Base-by-base conservation (phyloP, 2,113 vertebrate species). In the Barnardius zonarius region DNA sequence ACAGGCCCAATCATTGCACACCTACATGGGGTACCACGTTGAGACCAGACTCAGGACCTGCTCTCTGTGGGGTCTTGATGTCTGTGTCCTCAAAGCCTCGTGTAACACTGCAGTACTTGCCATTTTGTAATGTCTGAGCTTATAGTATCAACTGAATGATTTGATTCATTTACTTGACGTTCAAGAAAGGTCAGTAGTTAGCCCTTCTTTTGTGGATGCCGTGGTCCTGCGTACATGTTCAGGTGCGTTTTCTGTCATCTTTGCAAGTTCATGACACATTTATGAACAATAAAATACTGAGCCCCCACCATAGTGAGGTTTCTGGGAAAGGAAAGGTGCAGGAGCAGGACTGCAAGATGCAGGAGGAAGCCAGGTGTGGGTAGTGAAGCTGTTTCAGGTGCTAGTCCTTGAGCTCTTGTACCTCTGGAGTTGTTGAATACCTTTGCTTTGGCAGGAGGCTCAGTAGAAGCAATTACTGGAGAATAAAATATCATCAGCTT, bases 11-110 rank as follows among this genome's bases (percentile, higher is more conserved):
- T 43, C 16, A 16, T 33, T 62, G 28, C 22, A 15, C 24, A 35
- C 37, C 39, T 44, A 7, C 1, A 1, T 7, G 39, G 51, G 8
- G 20, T 37, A 27, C 35, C 24, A 35, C 2, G 0, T 5, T n/a
- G 37, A 70, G 17, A 64, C 17, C 43, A 15, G 81, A 8, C 55
- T 57, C 43, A 19, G 74, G 51, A 13, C 30, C n/a, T 13, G 1
- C 59, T 27, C 62, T 44, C 66, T 67, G 33, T 5, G n/a, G 23
- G 11, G 6, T 61, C 28, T 23, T 73, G 37, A 13, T 46, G 22
- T 16, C 28, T 5, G 4, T 48, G 52, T 43, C 59, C 54, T 84
- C 61, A 41, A 7, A 44, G 33, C 10, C 43, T 69, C 2, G 1
- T 35, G 16, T 30, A 17, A 25, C 37, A 6, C 37, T 92, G 55